Evolutionary conservation across 2,113 vertebrate species (phyloP), one percentile per base, ranked within the genome.

Genomic region (Balaenoptera acutorostrata): DNA sequence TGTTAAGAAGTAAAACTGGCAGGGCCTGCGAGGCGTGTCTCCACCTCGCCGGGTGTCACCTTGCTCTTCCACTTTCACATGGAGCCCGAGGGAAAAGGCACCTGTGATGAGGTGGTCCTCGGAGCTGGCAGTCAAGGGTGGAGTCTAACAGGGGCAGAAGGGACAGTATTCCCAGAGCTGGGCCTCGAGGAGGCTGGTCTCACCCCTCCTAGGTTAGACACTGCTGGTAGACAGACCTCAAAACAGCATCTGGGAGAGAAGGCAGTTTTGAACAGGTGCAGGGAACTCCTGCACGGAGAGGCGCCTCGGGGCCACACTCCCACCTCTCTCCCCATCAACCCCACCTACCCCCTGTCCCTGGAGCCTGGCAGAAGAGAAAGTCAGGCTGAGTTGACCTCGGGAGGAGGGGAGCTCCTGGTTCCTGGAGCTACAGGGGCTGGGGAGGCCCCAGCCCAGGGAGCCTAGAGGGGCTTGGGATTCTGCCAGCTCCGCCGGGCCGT

Each of bases 271-370:
- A 27, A 17, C 20, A 15, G 33, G 27, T 49, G 8, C 20, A 63
- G 39, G 80, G 23, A 7, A 11, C 66, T 11, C 25, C 27, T 4
- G 0, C 2, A 3, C 18, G 20, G 29, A 25, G 33, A 55, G 80
- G 80, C 25, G 77, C 15, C 0, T 52, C 0, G 0, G n/a, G 75
- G 6, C 57, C 6, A 3, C 1, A 8, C 21, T 55, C 8, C n/a
- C 14, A 21, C 15, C 21, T 15, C 31, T 25, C 4, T 46, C 33
- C 55, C 10, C 7, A 7, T 49, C 27, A 49, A 4, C 11, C 59
- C 17, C 29, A 5, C 10, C 71, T 8, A 10, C 8, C 2, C 64
- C 25, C 12, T 31, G 46, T 29, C 88, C 44, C 2, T 61, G 31
- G 13, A 39, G 29, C 44, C 78, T 55, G 87, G 8, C 66, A 17